phyloP scores from a whole-genome alignment of 2,888 invertebrate species.

The Heliconius aoede region DNA sequence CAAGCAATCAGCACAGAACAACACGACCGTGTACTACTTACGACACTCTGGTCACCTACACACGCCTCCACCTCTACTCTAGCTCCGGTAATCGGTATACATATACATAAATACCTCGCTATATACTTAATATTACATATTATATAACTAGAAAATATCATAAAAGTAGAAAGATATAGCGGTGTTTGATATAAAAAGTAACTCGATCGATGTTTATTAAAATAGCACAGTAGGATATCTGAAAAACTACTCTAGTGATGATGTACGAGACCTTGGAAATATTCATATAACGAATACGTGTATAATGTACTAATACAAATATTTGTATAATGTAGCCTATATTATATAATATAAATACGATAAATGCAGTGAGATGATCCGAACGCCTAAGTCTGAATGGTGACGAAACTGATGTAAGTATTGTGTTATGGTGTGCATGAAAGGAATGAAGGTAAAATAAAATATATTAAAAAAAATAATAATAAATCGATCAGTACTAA shows the following conservation, averaged over 20 bases:
- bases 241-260: slow-evolving; percentile 75
- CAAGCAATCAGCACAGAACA: slow-evolving; percentile 80
- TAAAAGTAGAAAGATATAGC: slow-evolving; percentile 69
- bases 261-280: slow-evolving; percentile 71
- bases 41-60: slow-evolving; percentile 65
- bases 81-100: slow-evolving; percentile 48
- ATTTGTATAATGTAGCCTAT: slow-evolving; percentile 50
- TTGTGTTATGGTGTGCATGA: slow-evolving; percentile 76
- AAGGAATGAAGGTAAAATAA: slow-evolving; percentile 75
- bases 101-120: slow-evolving; percentile 51
- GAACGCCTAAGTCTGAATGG: slow-evolving; percentile 55
- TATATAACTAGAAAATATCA: slow-evolving; percentile 61
- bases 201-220: slow-evolving; percentile 64
- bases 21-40: slow-evolving; percentile 58
- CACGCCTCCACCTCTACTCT: slow-evolving; percentile 53
- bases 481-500: slow-evolving; percentile 58
- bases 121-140: slow-evolving; percentile 66
- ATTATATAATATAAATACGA: slow-evolving; percentile 52
- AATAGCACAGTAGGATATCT: slow-evolving; percentile 60
- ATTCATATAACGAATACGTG: slow-evolving; percentile 54
- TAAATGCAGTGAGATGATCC: slow-evolving; percentile 60
- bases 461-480: slow-evolving; percentile 61
- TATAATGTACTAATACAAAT: slow-evolving; percentile 51
- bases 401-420: slow-evolving; percentile 58
- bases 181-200: slow-evolving; percentile 65